Percentiles rank a stretch among this genome's conserved stretches.
phyloP scores from a whole-genome alignment of 1,140 invertebrate genomes.

The Centruroides vittatus region DNA sequence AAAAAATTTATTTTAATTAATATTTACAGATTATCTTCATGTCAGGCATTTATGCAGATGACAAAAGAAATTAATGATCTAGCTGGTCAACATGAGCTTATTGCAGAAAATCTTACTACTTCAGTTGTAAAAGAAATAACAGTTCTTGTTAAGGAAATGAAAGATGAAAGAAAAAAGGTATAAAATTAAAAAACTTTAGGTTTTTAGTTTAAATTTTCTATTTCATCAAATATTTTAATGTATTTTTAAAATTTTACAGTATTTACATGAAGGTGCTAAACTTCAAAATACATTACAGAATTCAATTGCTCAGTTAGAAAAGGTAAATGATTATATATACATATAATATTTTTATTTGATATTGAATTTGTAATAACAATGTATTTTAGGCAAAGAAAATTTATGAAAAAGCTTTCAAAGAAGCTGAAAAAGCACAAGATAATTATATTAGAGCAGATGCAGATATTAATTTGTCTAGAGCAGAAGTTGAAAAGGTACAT shows the following conservation, averaged over 20 bases:
- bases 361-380: background rate
- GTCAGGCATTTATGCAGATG: constrained; percentile 76
- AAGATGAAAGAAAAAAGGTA: constrained; percentile 71
- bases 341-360: constrained; percentile 20
- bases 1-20: background rate
- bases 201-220: background rate
- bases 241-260: constrained; percentile 23
- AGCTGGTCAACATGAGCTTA: constrained; percentile 92
- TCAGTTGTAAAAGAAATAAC: constrained; percentile 74
- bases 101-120: constrained; percentile 80
- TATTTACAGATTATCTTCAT: constrained; percentile 30
- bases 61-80: constrained; percentile 90
- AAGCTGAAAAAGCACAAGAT: constrained; percentile 81
- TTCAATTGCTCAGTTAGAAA: constrained; percentile 62
- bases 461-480: constrained; percentile 83
- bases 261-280: constrained; percentile 62
- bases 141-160: constrained; percentile 73
- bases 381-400: constrained; percentile 51
- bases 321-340: constrained; percentile 54
- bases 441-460: constrained; percentile 86
- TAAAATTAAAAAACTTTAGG: background rate
- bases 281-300: constrained; percentile 59
- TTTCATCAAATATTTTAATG: background rate
- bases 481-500: constrained; percentile 71
- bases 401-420: constrained; percentile 83